These are phyloP conservation scores for Lysiphlebus fabarum DNA, from an alignment of 1,140 invertebrate genomes.

Conservation along the genomic window DNA sequence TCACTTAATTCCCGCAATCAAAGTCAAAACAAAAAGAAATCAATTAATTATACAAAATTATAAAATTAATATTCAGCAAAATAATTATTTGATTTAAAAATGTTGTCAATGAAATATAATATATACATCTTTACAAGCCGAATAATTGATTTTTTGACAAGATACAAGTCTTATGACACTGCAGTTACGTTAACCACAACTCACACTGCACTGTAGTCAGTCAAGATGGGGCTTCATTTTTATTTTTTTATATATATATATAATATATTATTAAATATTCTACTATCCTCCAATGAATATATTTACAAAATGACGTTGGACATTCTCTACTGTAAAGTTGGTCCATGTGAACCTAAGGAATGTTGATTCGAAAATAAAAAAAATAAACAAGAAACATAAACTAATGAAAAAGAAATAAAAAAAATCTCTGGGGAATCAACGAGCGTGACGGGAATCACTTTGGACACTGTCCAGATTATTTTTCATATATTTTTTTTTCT, in stretches of 20 bases:
- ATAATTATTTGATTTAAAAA: no score
- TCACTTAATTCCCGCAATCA: no score
- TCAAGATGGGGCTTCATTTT: constrained; percentile 14
- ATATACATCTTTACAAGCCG: not conserved
- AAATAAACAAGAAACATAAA: not conserved
- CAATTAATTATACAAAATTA: no score
- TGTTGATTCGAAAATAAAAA: not conserved
- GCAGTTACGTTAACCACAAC: constrained; percentile 12
- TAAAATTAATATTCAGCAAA: no score
- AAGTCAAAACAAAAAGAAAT: no score
- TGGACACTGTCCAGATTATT: constrained; percentile 12
- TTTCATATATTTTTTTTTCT: not conserved
- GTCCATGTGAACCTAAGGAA: no score
- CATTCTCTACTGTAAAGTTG: no score
- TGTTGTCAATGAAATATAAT: not conserved
- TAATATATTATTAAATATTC: no score
- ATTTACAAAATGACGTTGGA: no score
- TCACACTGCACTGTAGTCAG: no score
- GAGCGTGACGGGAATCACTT: constrained; percentile 18
- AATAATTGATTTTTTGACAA: constrained; percentile 29
- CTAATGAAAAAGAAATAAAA: not conserved
- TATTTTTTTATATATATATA: not conserved
- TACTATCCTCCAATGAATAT: no score
- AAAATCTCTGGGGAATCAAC: not conserved
- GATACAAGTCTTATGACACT: constrained; percentile 26